Conservation (phyloP, 2,888 invertebrate species). For the Drosophila tanythrix region DNA sequence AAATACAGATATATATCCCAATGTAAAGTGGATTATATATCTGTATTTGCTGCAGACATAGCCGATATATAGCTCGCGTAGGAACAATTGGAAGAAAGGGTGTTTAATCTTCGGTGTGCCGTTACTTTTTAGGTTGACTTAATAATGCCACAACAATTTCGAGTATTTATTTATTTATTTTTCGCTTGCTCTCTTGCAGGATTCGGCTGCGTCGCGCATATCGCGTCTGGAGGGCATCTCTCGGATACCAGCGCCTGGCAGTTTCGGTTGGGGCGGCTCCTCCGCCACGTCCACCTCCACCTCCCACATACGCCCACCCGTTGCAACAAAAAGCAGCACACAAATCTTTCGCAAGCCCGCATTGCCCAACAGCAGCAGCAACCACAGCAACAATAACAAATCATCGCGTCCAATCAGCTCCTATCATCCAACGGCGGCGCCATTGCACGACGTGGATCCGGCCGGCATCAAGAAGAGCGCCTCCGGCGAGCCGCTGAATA, state of each 20-base stretch:
- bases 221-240: constrained; percentile 82
- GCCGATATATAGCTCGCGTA: background rate
- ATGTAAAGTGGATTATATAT: background rate
- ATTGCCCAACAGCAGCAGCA: constrained; percentile 32
- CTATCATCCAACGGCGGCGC: constrained; percentile 48
- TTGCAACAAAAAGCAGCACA: constrained; percentile 50
- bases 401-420: constrained; percentile 56
- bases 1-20: too few relatives aligned
- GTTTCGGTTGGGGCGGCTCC: constrained; percentile 53
- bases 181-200: constrained; percentile 63
- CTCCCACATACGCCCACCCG: constrained; percentile 67
- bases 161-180: background rate
- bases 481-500: constrained; percentile 81
- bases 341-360: constrained; percentile 76
- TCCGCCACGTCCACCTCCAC: constrained; percentile 29
- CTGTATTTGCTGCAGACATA: background rate
- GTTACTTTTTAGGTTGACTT: background rate
- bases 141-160: constrained; percentile 8
- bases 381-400: background rate
- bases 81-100: background rate
- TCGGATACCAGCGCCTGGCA: constrained; percentile 83
- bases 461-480: constrained; percentile 76
- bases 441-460: constrained; percentile 53
- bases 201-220: constrained; percentile 82
- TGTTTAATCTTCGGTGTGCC: background rate